Evolutionary conservation across 2,113 vertebrate genomes (phyloP).

Genomic region (Rhegmatorhina hoffmannsi): DNA sequence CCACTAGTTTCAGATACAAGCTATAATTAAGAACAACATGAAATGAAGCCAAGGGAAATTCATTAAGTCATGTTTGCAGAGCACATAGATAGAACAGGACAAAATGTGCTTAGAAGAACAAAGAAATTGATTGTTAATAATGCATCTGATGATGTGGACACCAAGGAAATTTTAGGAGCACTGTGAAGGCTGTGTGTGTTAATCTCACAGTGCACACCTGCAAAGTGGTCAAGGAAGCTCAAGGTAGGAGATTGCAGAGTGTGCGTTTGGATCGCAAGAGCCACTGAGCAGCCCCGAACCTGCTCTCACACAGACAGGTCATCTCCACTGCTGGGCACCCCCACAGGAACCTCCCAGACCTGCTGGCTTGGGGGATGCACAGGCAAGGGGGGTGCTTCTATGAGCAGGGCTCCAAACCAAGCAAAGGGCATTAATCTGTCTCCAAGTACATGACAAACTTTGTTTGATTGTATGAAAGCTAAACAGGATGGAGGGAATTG

Average conservation of each 20-base stretch:
- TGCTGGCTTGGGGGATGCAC: not conserved
- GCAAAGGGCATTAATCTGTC: not conserved
- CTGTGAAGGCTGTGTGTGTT: not conserved
- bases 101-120: not conserved
- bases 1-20: not conserved
- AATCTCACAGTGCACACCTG: not conserved
- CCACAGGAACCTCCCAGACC: not conserved
- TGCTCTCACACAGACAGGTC: not conserved
- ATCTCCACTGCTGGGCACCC: not conserved
- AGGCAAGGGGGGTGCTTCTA: not conserved
- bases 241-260: not conserved
- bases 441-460: not conserved
- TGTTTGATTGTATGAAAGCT: not conserved
- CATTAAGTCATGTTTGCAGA: not conserved
- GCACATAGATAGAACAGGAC: not conserved
- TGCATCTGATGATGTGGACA: not conserved
- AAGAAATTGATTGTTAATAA: not conserved
- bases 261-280: not conserved
- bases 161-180: not conserved
- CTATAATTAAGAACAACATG: not conserved
- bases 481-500: not conserved
- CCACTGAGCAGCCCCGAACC: not conserved
- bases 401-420: not conserved
- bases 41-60: constrained; percentile 21
- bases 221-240: not conserved